A percentile compares a stretch with the other conserved stretches of the same genome.
phyloP scores from a whole-genome alignment of 1,140 invertebrate species.

The Pogonomyrmex californicus region DNA sequence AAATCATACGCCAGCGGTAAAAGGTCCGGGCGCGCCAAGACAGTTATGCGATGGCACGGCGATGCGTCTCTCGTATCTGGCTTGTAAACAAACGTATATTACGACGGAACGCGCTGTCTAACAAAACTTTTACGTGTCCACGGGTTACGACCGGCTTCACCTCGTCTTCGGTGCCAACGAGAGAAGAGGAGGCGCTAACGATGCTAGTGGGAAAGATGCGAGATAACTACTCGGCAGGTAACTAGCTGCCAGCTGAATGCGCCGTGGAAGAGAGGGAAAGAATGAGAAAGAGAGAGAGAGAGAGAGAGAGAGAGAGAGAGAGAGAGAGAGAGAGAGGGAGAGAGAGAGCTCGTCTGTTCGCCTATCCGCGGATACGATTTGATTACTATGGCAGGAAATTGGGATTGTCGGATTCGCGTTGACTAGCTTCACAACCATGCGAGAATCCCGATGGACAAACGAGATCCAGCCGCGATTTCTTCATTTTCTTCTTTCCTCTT shows the following conservation, averaged over 20 bases:
- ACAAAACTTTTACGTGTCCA: constrained; percentile 63
- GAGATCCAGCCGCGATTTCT: constrained; percentile 41
- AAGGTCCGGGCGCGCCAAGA: constrained; percentile 11
- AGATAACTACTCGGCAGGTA: constrained; percentile 71
- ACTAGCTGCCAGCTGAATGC: constrained; percentile 60
- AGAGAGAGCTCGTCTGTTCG: neutral
- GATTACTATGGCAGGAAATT: constrained; percentile 60
- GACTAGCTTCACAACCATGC: constrained; percentile 44
- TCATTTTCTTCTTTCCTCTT: constrained; percentile 72
- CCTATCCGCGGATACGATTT: constrained; percentile 15
- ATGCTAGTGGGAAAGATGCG: constrained; percentile 74
- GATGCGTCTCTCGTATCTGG: constrained; percentile 43
- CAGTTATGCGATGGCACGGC: constrained; percentile 48
- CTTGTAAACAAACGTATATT: constrained; percentile 64
- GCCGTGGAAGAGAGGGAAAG: neutral
- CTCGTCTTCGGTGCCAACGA: constrained; percentile 59
- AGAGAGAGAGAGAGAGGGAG: too few species aligned
- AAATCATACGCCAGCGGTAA: constrained; percentile 40
- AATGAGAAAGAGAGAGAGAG: constrained; percentile 4
- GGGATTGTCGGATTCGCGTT: constrained; percentile 58
- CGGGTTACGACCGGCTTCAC: constrained; percentile 66
- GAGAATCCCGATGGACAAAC: constrained; percentile 36
- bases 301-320: too few species aligned
- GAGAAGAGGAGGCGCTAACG: constrained; percentile 70
- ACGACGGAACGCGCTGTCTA: constrained; percentile 46